Base-by-base conservation (phyloP, 2,797 vertebrate species). In the Alectoris magna region DNA sequence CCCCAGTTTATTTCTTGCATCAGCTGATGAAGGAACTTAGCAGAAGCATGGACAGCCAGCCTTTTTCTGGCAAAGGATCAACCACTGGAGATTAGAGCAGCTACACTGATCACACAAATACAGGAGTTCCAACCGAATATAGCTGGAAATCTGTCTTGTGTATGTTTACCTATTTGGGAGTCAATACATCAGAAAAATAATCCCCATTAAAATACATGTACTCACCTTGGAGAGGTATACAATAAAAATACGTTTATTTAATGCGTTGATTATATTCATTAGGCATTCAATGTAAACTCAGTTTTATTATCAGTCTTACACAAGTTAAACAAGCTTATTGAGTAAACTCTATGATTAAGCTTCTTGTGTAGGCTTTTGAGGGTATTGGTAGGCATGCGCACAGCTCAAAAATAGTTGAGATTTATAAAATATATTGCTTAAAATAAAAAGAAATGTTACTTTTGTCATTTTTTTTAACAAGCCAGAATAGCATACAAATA, bases 351-450 rank as follows among this genome's bases (percentile, higher is more conserved):
- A 11, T 13, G 34, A 48, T 68, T 73, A 62, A 71, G 6, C 9
- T 82, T 64, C 31, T 80, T 15, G 1, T 62, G 34, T 14, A 38
- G 21, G 10, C 12, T 77, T 84, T 76, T 4, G 64, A 93, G 73
- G 29, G 39, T 55, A 53, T 7, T 2, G 0, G 5, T 73, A 66
- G 11, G 6, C 7, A 43, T 62, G 2, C 1, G 6, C 26, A 6
- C 10, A 55, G 18, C 36, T 79, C 79, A 23, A 88, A 76, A 91
- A 81, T 29, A 53, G 51, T 53, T 4, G 2, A 60, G 19, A 49
- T 83, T 53, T 84, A 36, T 64, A 56, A 92, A 73, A 59, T n/a
- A 66, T 26, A 71, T n/a, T 76, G 8, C 10, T 75, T 80, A 60
- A 75, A 89, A 77, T 69, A 43, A 59, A 91, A 69, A 83, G 10